These are phyloP conservation scores for Spondyliosoma cantharus DNA, from an alignment of 2,797 vertebrate genomes.

Conservation along the genomic window DNA sequence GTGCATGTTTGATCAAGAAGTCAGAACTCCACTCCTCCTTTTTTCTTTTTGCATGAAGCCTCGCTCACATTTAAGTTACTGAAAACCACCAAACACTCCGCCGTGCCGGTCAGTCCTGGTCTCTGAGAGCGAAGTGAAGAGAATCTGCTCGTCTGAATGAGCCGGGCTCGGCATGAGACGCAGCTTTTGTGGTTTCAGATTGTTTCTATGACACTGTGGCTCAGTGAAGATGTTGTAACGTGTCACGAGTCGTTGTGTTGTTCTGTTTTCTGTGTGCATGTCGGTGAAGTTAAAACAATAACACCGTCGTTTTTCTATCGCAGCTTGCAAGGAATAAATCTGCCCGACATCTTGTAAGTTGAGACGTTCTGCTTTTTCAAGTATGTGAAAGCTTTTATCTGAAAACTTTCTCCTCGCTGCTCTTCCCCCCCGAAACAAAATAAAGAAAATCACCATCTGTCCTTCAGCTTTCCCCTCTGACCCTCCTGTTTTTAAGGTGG, in stretches of 20 bases:
- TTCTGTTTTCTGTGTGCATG: slow-evolving; percentile 11
- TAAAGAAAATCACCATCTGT: not conserved
- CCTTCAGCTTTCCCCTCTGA: not conserved
- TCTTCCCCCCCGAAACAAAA: not conserved
- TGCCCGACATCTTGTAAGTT: slow-evolving; percentile 81
- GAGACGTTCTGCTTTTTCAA: slow-evolving; percentile 12
- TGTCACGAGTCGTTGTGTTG: slow-evolving; percentile 22
- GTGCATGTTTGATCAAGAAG: not conserved
- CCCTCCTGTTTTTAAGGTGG: not conserved
- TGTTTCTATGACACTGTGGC: slow-evolving; percentile 31
- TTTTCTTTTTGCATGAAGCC: slow-evolving; percentile 3
- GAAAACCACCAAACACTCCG: not conserved
- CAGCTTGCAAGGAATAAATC: slow-evolving; percentile 78
- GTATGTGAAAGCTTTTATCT: not conserved
- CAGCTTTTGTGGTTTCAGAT: slow-evolving; percentile 32
- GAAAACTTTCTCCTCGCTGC: not conserved
- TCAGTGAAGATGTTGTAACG: slow-evolving; percentile 7
- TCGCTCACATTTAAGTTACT: not conserved
- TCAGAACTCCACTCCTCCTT: not conserved
- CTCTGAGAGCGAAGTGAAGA: not conserved
- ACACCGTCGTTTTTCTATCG: slow-evolving; percentile 53
- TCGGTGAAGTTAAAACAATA: slow-evolving; percentile 31
- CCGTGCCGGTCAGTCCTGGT: not conserved
- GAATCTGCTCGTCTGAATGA: not conserved
- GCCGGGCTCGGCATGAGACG: not conserved